These are phyloP conservation scores for Colletes collaris DNA, from an alignment of 2,888 invertebrate genomes.

Conservation along the genomic window DNA sequence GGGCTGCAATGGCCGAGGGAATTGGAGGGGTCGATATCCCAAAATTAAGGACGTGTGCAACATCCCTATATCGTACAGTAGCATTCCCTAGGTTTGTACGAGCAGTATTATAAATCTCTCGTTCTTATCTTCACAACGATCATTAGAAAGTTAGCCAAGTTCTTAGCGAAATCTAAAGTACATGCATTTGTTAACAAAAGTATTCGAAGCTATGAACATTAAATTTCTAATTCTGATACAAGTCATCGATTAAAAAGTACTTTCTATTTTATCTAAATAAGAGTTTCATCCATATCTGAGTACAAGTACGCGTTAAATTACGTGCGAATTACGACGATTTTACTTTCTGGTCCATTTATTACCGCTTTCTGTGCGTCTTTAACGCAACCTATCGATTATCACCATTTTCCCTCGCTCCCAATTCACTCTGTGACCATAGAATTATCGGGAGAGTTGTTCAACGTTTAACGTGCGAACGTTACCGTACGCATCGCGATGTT, in stretches of 20 bases:
- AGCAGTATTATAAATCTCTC: not conserved
- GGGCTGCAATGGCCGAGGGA: not conserved
- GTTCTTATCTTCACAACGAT: too few relatives aligned
- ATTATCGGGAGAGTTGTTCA: conserved; percentile 58
- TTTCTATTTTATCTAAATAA: too few relatives aligned
- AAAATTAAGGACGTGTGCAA: conserved; percentile 5
- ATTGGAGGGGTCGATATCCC: conserved; percentile 2
- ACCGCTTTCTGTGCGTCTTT: conserved; percentile 23
- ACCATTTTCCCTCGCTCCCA: conserved; percentile 13
- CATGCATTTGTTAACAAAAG: too few relatives aligned
- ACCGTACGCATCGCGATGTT: conserved; percentile 34
- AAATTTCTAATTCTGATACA: too few relatives aligned
- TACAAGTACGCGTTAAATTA: too few relatives aligned
- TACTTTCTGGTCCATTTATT: conserved; percentile 27
- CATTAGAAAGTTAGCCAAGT: too few relatives aligned
- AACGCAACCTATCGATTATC: conserved; percentile 45
- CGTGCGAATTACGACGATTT: conserved; percentile 27
- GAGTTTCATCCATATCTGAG: too few relatives aligned
- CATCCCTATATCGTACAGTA: not conserved
- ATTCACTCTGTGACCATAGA: conserved; percentile 32
- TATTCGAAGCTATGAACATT: too few relatives aligned
- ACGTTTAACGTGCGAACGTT: conserved; percentile 58
- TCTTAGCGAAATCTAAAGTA: too few relatives aligned
- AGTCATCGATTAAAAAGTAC: too few relatives aligned
- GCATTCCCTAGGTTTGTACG: not conserved